Evolutionary conservation across 2,888 invertebrate species (phyloP).

Genomic region (Phytoseiulus persimilis): DNA sequence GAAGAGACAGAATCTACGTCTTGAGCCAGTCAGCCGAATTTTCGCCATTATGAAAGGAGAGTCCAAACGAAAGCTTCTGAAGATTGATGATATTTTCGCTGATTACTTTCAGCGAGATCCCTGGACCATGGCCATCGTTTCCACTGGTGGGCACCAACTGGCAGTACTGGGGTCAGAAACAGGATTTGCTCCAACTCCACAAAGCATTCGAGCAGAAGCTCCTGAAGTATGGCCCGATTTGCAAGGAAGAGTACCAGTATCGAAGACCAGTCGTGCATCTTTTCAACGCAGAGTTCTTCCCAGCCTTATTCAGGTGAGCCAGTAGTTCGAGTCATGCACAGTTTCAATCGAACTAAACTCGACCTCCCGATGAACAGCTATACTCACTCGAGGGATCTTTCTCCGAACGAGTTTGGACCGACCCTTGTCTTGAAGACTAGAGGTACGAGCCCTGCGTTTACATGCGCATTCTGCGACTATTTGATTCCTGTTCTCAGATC

Average conservation of each 20-base stretch:
- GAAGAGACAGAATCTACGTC: too few species aligned
- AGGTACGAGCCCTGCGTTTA: too few species aligned
- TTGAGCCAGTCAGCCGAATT: too few species aligned
- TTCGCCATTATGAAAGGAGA: background rate
- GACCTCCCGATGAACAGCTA: too few species aligned
- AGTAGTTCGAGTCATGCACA: too few species aligned
- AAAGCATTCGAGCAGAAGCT: slow-evolving; percentile 47
- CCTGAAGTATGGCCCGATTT: slow-evolving; percentile 46
- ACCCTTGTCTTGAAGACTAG: too few species aligned
- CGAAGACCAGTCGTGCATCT: slow-evolving; percentile 46
- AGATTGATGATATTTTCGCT: background rate
- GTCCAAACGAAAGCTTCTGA: background rate
- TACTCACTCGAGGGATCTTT: too few species aligned
- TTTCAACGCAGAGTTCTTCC: slow-evolving; percentile 46
- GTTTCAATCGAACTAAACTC: background rate
- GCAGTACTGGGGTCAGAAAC: slow-evolving; percentile 46
- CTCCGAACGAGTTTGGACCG: too few species aligned
- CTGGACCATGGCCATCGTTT: slow-evolving; percentile 47
- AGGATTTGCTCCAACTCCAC: slow-evolving; percentile 45
- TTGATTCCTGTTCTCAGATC: background rate
- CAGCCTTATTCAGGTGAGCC: slow-evolving; percentile 44
- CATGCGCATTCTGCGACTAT: background rate
- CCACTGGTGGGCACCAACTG: slow-evolving; percentile 47
- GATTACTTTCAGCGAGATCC: slow-evolving; percentile 43
- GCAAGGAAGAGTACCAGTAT: slow-evolving; percentile 46